Base-by-base conservation (phyloP, 2,888 invertebrate species). In the Lasioglossum zephyrum region DNA sequence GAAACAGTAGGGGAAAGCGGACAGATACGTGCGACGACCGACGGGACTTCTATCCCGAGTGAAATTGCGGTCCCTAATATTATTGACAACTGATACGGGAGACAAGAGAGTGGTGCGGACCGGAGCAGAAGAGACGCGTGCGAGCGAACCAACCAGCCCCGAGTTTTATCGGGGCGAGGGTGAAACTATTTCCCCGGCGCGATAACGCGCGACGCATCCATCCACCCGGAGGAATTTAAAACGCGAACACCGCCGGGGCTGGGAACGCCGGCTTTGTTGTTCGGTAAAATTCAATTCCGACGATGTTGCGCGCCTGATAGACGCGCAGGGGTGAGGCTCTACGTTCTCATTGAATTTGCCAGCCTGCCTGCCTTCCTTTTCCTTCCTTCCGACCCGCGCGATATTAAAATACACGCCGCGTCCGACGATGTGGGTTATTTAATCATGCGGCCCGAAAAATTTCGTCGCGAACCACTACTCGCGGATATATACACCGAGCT, bases 31-130 rank as follows among this genome's bases (percentile, higher is more conserved):
- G 84, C 84, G 86, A 89, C 87, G 82, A 47, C 73, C 87, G 85
- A 84, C 82, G 85, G 81, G 90, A 88, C 86, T 87, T 90, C 80
- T 41, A 75, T 73, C 53, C 57, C 80, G 75, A 88, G 87, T 86
- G 87, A 89, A 90, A 90, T 88, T 90, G 89, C 85, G 87, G 85
- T 84, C 85, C 87, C 86, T 89, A 88, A 90, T 90, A 90, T 90
- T 89, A 90, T 86, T 90, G 90, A 90, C 90, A 88, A 90, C 86
- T 82, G 90, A 90, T 90, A 87, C 83, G 63, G 77, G 78, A 84
- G 84, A 85, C 73, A 77, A 73, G 82, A 31, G 16, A 31, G 22
- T 22, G 8, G 49, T 1, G 53, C 53, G 22, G 18, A 9, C 22
- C 22, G 22, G 53, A 22, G 53, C 6, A 53, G 22, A 22, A 53